These are phyloP conservation scores for Muscidifurax raptorellus DNA, from an alignment of 1,140 invertebrate species.

Conservation along the genomic window DNA sequence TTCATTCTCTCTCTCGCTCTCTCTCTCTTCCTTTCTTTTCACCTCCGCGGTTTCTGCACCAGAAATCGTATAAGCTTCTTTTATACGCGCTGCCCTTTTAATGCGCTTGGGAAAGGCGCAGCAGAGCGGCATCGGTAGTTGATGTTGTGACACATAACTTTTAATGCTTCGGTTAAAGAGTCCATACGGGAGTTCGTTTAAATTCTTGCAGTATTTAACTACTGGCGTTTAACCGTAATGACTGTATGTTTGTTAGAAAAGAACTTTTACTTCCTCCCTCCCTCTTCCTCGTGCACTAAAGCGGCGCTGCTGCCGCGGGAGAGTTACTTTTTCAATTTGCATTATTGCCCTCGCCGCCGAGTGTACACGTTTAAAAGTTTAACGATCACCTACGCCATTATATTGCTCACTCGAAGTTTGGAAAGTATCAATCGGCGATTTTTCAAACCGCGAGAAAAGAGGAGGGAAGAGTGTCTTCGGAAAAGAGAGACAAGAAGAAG, in stretches of 20 bases:
- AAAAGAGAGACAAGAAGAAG: constrained; percentile 2
- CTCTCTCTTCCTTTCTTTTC: constrained; percentile 33
- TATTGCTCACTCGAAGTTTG: no score
- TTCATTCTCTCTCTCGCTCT: constrained; percentile 37
- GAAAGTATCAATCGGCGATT: neutral
- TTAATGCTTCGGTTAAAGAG: constrained; percentile 38
- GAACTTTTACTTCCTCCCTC: constrained; percentile 18
- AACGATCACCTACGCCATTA: neutral
- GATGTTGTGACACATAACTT: constrained; percentile 51
- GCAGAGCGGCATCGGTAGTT: neutral
- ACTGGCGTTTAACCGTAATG: constrained; percentile 43
- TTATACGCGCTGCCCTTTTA: constrained; percentile 38
- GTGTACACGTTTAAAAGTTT: neutral
- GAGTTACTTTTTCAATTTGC: constrained; percentile 11
- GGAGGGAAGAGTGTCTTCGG: neutral
- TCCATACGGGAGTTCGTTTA: constrained; percentile 47
- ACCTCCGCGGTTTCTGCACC: constrained; percentile 23
- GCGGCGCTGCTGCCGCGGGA: no score
- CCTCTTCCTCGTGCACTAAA: no score
- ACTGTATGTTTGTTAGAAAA: constrained; percentile 48
- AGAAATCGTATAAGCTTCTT: constrained; percentile 33
- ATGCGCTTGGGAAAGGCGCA: constrained; percentile 39
- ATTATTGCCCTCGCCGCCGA: no score
- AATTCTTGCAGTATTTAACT: constrained; percentile 48
- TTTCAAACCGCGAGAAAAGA: neutral